Evolutionary conservation across 2,113 vertebrate genomes (phyloP).

Genomic region (Gadus macrocephalus): DNA sequence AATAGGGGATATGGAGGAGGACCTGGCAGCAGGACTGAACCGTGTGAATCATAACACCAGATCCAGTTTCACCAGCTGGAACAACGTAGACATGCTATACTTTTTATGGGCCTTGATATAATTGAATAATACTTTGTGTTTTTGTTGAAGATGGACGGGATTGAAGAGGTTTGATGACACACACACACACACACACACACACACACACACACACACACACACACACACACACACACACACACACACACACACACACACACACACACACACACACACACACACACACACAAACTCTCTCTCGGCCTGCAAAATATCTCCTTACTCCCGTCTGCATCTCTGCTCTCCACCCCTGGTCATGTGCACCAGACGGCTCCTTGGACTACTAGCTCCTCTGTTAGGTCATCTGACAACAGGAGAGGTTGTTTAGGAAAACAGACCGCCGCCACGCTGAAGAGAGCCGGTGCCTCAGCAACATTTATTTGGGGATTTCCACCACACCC

Average conservation of each 20-base stretch:
- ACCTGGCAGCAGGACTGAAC: too few relatives aligned
- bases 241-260: too few relatives aligned
- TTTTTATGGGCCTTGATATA: conserved; percentile 21
- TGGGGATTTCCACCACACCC: conserved; percentile 35
- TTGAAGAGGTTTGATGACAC: too few relatives aligned
- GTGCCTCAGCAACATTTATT: conserved; percentile 19
- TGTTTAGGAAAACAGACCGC: conserved; percentile 26
- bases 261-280: too few relatives aligned
- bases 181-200: too few relatives aligned
- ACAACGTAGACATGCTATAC: conserved; percentile 21
- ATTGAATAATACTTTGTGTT: not conserved
- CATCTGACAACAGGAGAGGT: conserved; percentile 10
- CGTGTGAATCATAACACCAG: conserved; percentile 12
- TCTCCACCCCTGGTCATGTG: not conserved
- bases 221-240: too few relatives aligned
- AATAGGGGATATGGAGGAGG: too few relatives aligned
- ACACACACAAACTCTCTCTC: too few relatives aligned
- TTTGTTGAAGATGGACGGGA: conserved; percentile 21
- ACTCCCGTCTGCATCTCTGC: too few relatives aligned
- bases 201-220: too few relatives aligned
- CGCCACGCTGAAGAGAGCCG: conserved; percentile 29
- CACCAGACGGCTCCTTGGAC: conserved; percentile 18
- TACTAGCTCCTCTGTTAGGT: conserved; percentile 21
- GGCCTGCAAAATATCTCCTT: too few relatives aligned
- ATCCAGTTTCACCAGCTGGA: conserved; percentile 15